These are phyloP conservation scores for Pocillopora meandrina DNA, from an alignment of 92 coral and sea anemone species.

Conservation along the genomic window DNA sequence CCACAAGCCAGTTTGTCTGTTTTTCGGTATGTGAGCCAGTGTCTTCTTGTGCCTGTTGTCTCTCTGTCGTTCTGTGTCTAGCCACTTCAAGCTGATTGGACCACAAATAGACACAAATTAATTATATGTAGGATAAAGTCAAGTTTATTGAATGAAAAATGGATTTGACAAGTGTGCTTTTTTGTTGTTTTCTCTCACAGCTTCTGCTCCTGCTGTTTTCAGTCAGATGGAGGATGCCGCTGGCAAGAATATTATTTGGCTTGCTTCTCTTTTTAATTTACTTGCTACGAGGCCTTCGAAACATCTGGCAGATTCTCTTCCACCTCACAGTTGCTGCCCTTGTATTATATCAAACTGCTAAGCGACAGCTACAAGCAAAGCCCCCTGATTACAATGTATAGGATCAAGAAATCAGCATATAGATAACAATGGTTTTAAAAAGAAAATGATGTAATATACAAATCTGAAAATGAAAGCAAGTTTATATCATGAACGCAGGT, in stretches of 20 bases:
- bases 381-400: slow-evolving; percentile 95
- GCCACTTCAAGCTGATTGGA: too few relatives aligned
- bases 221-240: slow-evolving; percentile 68
- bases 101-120: too few relatives aligned
- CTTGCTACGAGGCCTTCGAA: slow-evolving; percentile 78
- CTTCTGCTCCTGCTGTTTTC: slow-evolving; percentile 79
- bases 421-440: not conserved
- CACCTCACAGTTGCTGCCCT: slow-evolving; percentile 67
- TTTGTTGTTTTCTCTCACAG: slow-evolving; percentile 44
- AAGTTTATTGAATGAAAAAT: too few relatives aligned
- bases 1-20: too few relatives aligned
- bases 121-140: too few relatives aligned
- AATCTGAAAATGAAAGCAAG: not conserved
- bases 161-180: not conserved
- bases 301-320: slow-evolving; percentile 85
- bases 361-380: slow-evolving; percentile 83
- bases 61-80: too few relatives aligned
- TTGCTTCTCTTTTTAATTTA: slow-evolving; percentile 66
- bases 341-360: slow-evolving; percentile 73
- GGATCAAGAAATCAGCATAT: not conserved
- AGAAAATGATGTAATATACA: not conserved
- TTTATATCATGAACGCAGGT: too few relatives aligned
- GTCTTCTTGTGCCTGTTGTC: too few relatives aligned
- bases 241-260: slow-evolving; percentile 64
- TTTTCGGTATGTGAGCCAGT: too few relatives aligned